Conservation (phyloP, 2,888 invertebrate species). For the Cremastobaeus sp. region DNA sequence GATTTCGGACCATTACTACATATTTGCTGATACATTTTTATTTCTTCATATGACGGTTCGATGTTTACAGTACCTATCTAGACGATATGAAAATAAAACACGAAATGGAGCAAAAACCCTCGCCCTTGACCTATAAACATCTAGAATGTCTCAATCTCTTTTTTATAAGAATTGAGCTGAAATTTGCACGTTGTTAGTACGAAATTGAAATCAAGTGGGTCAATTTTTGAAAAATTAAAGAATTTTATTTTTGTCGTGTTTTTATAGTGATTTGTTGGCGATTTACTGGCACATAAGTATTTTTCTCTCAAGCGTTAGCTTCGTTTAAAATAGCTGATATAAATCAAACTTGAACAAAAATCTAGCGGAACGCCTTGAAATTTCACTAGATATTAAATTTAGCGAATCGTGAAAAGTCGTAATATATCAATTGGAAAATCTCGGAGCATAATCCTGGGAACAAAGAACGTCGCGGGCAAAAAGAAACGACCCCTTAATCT, state of each 20-base stretch:
- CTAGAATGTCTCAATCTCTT: conserved; percentile 11
- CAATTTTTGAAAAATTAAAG: too few species aligned
- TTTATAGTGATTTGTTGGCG: too few species aligned
- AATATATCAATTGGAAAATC: conserved; percentile 20
- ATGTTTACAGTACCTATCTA: conserved; percentile 25
- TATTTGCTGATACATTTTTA: too few species aligned
- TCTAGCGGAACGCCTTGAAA: too few species aligned
- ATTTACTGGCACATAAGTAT: too few species aligned
- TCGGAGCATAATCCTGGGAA: conserved; percentile 14
- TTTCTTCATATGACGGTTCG: conserved; percentile 1
- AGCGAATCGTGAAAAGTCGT: conserved; percentile 7
- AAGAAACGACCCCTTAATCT: conserved; percentile 48
- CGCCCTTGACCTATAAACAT: conserved; percentile 29
- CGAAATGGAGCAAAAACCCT: conserved; percentile 31
- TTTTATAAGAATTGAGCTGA: conserved; percentile 1
- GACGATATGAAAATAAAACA: conserved; percentile 8
- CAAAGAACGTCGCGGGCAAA: conserved; percentile 14
- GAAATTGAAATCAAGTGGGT: too few species aligned
- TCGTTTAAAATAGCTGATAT: too few species aligned
- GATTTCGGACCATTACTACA: too few species aligned
- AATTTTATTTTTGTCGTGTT: too few species aligned
- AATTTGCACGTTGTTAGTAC: background rate
- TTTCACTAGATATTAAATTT: background rate
- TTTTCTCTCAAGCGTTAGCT: too few species aligned
- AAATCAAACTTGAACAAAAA: too few species aligned